phyloP scores from a whole-genome alignment of 2,888 invertebrate genomes.

The Caenorhabditis angaria region DNA sequence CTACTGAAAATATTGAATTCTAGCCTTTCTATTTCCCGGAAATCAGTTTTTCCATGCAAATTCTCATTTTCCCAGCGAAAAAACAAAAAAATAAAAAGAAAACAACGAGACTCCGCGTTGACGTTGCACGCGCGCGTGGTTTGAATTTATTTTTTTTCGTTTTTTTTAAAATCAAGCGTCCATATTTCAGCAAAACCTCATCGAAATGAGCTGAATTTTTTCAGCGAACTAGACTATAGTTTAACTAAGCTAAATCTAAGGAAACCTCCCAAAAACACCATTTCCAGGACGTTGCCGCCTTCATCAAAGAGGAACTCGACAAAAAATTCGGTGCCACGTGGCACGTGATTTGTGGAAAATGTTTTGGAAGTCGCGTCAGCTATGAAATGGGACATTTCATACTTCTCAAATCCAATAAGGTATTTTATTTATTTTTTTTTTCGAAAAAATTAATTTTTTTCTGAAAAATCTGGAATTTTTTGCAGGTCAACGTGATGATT shows the following conservation, averaged over 20 bases:
- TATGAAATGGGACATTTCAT: slow-evolving; percentile 58
- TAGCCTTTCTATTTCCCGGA: no score
- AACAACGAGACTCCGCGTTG: no score
- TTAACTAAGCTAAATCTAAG: no score
- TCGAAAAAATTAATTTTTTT: slow-evolving; percentile 9
- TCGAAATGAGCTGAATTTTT: background rate
- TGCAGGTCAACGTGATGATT: slow-evolving; percentile 58
- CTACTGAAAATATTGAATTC: no score
- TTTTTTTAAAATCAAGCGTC: background rate
- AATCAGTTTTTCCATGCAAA: no score
- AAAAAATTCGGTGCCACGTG: slow-evolving; percentile 55
- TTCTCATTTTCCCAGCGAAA: no score
- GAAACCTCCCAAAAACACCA: no score
- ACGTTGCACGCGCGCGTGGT: no score
- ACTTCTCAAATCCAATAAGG: slow-evolving; percentile 54
- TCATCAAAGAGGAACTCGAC: slow-evolving; percentile 54
- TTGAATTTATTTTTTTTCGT: background rate
- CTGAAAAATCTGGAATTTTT: slow-evolving; percentile 7
- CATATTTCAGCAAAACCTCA: background rate
- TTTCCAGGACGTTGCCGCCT: slow-evolving; percentile 55
- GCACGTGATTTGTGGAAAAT: slow-evolving; percentile 57
- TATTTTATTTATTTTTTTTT: no score
- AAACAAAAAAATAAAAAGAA: no score
- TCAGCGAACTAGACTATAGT: no score
- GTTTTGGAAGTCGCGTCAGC: slow-evolving; percentile 53